These are phyloP conservation scores for Grapholita molesta DNA, from an alignment of 1,140 invertebrate species.

Conservation along the genomic window DNA sequence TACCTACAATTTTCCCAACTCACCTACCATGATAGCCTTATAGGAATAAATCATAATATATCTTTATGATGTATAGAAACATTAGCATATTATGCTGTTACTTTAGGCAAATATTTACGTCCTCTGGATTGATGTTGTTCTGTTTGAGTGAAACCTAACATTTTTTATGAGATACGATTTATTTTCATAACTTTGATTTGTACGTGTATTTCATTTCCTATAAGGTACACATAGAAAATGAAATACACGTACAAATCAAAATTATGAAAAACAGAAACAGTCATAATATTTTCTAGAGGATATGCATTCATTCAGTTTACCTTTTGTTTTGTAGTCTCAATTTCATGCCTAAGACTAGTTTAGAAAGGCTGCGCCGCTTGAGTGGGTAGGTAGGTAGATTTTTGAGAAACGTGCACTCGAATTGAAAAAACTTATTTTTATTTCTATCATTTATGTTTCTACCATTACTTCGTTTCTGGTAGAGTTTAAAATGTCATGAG, in stretches of 20 bases:
- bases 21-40: neutral
- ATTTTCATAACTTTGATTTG: neutral
- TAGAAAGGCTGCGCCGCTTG: neutral
- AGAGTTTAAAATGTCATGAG: too few relatives aligned
- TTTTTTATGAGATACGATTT: neutral
- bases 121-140: neutral
- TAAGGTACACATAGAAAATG: too few relatives aligned
- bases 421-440: too few relatives aligned
- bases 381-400: too few relatives aligned
- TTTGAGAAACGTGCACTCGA: too few relatives aligned
- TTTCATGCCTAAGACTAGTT: neutral
- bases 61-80: neutral
- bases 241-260: too few relatives aligned
- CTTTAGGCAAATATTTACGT: neutral
- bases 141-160: neutral
- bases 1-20: neutral
- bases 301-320: neutral
- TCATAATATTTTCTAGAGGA: too few relatives aligned
- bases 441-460: too few relatives aligned
- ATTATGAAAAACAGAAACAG: too few relatives aligned
- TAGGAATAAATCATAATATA: slow-evolving; percentile 5
- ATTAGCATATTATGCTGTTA: slow-evolving; percentile 2
- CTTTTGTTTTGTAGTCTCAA: neutral
- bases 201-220: too few relatives aligned
- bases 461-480: too few relatives aligned